Evolutionary conservation across 2,113 vertebrate species (phyloP), one percentile per base, ranked within the genome.

Genomic region (Colius striatus): DNA sequence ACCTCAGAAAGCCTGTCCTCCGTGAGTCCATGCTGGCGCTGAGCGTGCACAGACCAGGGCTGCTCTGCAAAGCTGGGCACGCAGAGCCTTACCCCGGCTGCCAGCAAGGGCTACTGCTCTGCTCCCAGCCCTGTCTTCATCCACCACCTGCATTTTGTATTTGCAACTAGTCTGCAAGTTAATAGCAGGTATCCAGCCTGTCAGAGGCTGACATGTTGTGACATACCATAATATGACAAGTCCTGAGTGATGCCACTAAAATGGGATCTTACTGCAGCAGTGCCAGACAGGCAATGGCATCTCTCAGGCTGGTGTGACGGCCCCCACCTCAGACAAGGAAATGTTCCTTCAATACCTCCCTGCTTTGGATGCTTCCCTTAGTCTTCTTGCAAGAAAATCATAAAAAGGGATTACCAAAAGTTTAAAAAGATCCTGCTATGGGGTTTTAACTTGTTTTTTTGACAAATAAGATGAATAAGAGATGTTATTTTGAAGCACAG

Each of bases 161-260:
- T 96, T 96, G 92, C 93, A 68, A 23, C 96, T 51, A 85, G 68
- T 62, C 94, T 97, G 91, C 51, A 57, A 92, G 92, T 76, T 95
- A 96, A 96, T 95, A 95, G 95, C 96, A 96, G 96, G 95, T 95
- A 96, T 94, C 95, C 96, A 93, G 95, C 90, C 96, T 97, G 97
- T 97, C 96, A 97, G 94, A 90, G 78, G 63, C 96, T 97, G 94
- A 97, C 96, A 95, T 96, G 97, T 95, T 97, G 92, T 97, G 96
- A 97, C 96, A 97, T 58, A 2, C 78, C 9, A 2, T 90, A 89
- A 92, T 85, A 26, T 92, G 96, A 96, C 96, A 91, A 97, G 96
- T 95, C 96, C 94, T 95, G 96, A 96, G 89, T 87, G 96, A 95
- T 96, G 94, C 93, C 96, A 95, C 95, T 89, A 94, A 96, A 96